A percentile compares a stretch with the other conserved stretches of the same genome.
Evolutionary conservation across 2,888 invertebrate species (phyloP).

Genomic region (Tipula lateralis): DNA sequence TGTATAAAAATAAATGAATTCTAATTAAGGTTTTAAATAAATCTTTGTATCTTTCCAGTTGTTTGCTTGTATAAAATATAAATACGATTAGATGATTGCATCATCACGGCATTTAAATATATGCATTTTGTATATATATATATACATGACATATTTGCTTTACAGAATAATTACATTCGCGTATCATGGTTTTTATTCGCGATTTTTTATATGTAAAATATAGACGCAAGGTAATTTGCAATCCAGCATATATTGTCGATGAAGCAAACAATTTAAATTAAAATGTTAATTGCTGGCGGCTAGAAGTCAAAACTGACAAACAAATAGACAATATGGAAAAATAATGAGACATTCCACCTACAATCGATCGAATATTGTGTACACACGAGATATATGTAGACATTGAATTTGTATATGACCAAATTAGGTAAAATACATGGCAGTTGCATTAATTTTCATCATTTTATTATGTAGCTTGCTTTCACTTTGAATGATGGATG

Average conservation of each 20-base stretch:
- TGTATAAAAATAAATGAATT: background rate
- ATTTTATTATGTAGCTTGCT: background rate
- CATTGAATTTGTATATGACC: background rate
- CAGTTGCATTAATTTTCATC: background rate
- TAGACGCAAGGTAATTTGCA: background rate
- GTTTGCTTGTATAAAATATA: background rate
- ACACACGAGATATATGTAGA: background rate
- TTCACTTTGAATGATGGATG: background rate
- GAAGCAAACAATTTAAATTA: background rate
- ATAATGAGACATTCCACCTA: background rate
- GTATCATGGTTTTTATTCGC: background rate
- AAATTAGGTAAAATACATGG: background rate
- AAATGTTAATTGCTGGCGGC: constrained; percentile 19
- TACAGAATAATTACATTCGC: background rate
- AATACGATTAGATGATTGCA: background rate
- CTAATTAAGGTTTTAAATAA: background rate
- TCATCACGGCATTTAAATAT: background rate
- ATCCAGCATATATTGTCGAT: background rate
- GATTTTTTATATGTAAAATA: background rate
- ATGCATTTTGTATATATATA: no score
- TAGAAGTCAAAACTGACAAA: background rate
- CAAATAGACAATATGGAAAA: background rate
- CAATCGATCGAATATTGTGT: background rate
- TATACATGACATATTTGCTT: background rate
- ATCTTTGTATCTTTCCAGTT: no score